phyloP scores from a whole-genome alignment of 1,140 invertebrate genomes.

The Trachymyrmex septentrionalis region DNA sequence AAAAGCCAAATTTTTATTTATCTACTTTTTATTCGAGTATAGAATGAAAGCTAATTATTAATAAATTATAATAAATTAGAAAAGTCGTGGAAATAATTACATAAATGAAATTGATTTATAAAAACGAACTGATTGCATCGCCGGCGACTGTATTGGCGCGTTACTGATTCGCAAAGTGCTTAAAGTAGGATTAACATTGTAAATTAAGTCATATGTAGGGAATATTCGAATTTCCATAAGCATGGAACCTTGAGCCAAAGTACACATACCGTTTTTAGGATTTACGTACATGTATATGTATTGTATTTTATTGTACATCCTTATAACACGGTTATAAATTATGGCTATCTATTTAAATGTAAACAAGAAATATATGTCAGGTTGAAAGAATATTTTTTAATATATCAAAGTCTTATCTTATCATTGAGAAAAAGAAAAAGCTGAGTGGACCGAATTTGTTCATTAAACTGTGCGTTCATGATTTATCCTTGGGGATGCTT shows the following conservation, averaged over 20 bases:
- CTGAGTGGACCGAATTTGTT: neutral
- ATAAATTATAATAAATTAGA: neutral
- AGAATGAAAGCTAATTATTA: neutral
- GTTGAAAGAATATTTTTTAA: constrained; percentile 69
- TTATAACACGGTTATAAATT: neutral
- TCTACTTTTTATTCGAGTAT: neutral
- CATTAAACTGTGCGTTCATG: constrained; percentile 18
- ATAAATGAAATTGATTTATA: neutral
- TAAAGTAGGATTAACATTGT: constrained; percentile 42
- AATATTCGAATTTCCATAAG: constrained; percentile 32
- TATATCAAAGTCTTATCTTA: constrained; percentile 50
- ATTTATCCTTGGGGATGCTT: constrained; percentile 53
- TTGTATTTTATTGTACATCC: constrained; percentile 50
- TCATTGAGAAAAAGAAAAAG: neutral
- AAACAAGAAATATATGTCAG: constrained; percentile 2
- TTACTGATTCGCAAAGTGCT: constrained; percentile 49
- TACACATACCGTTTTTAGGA: constrained; percentile 47
- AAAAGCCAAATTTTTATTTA: neutral
- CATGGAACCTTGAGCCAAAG: constrained; percentile 58
- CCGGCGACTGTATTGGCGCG: neutral
- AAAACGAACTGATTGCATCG: constrained; percentile 16
- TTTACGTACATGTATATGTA: constrained; percentile 48
- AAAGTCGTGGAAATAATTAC: neutral
- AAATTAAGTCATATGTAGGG: constrained; percentile 14
- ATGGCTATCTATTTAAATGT: constrained; percentile 35